These are phyloP conservation scores for Mus minutoides DNA, from an alignment of 2,797 vertebrate genomes.

Conservation along the genomic window DNA sequence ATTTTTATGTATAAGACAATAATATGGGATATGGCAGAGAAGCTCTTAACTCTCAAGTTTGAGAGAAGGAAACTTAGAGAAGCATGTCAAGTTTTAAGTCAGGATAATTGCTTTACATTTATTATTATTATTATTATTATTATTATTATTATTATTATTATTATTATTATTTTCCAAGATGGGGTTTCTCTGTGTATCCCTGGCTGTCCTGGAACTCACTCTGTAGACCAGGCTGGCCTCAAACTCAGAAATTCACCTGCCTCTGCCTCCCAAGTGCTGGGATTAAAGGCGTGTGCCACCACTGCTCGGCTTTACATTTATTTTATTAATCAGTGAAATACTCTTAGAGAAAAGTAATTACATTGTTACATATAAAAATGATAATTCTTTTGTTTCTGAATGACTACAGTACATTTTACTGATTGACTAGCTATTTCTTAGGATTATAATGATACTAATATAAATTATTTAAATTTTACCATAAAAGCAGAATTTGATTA, in stretches of 20 bases:
- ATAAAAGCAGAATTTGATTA: slow-evolving; percentile 11
- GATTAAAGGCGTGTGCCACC: too few species aligned
- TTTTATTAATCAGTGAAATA: slow-evolving; percentile 45
- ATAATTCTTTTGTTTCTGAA: slow-evolving; percentile 37
- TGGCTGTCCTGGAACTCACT: too few species aligned
- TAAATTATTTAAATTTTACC: slow-evolving; percentile 46
- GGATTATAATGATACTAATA: neutral
- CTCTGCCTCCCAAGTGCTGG: too few species aligned
- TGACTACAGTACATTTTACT: neutral
- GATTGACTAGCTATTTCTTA: slow-evolving; percentile 39
- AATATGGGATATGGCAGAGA: neutral
- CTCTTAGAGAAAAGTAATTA: slow-evolving; percentile 16
- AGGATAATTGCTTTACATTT: slow-evolving; percentile 50
- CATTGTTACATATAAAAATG: slow-evolving; percentile 52
- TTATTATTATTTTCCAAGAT: too few species aligned
- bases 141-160: too few species aligned
- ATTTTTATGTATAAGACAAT: slow-evolving; percentile 41
- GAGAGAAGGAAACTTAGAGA: neutral
- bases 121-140: neutral
- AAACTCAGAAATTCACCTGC: too few species aligned
- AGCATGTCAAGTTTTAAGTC: slow-evolving; percentile 40
- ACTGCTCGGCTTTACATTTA: slow-evolving; percentile 6
- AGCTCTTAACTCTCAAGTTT: slow-evolving; percentile 13
- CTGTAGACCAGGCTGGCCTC: too few species aligned
- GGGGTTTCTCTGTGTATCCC: too few species aligned